Percentiles rank a stretch among this genome's conserved stretches.
Evolutionary conservation across 2,888 invertebrate genomes (phyloP).

Genomic region (Drosophila buzzatii): DNA sequence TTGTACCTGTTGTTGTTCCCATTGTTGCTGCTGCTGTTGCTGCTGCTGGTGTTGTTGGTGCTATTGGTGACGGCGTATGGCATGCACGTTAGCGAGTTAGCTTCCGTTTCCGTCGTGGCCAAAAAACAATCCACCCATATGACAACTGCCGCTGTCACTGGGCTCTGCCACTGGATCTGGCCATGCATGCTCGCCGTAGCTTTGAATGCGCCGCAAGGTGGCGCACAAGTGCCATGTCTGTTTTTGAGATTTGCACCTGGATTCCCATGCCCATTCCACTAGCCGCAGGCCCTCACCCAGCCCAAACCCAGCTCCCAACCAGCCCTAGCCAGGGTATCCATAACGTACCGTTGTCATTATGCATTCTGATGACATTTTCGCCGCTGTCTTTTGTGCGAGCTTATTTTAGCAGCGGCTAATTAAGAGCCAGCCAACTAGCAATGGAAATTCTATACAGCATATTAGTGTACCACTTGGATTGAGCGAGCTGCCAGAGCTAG

Average conservation of each 20-base stretch:
- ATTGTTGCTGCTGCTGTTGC: conserved; percentile 16
- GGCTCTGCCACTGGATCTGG: conserved; percentile 30
- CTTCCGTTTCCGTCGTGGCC: conserved; percentile 74
- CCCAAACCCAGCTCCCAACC: neutral
- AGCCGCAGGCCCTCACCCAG: conserved; percentile 23
- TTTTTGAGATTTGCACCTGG: conserved; percentile 66
- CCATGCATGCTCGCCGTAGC: conserved; percentile 51
- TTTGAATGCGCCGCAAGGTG: conserved; percentile 67
- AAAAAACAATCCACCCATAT: conserved; percentile 77
- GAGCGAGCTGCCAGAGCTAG: neutral
- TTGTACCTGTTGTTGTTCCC: conserved; percentile 12
- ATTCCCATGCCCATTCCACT: conserved; percentile 4
- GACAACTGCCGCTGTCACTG: conserved; percentile 57
- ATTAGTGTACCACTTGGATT: conserved; percentile 27
- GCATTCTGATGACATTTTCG: conserved; percentile 81
- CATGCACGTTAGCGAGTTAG: conserved; percentile 67
- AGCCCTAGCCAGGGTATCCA: conserved; percentile 14
- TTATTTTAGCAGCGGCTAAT: conserved; percentile 73
- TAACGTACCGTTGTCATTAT: conserved; percentile 74
- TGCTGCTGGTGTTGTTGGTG: conserved; percentile 27
- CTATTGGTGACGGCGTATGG: conserved; percentile 31
- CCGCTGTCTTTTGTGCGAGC: conserved; percentile 67
- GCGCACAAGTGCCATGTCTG: conserved; percentile 64
- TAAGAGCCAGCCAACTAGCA: conserved; percentile 60
- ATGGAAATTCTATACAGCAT: conserved; percentile 64